Evolutionary conservation across 1,140 invertebrate species (phyloP).

Genomic region (Pseudomyrmex cubaensis): DNA sequence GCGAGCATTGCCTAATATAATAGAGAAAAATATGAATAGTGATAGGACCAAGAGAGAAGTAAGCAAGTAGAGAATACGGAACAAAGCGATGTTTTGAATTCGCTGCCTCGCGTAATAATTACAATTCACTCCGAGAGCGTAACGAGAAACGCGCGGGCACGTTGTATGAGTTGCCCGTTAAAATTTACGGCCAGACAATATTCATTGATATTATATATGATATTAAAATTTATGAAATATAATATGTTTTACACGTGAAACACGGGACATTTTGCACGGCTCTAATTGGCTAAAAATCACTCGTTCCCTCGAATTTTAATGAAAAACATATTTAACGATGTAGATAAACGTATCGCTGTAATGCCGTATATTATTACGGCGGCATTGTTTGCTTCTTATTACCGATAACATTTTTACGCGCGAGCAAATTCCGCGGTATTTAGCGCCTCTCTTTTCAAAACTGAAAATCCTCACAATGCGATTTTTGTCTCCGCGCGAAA

Average conservation of each 20-base stretch:
- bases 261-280: constrained; percentile 58
- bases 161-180: constrained; percentile 61
- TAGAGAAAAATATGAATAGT: constrained; percentile 58
- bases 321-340: constrained; percentile 62
- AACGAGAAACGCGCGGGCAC: constrained; percentile 53
- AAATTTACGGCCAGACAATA: constrained; percentile 61
- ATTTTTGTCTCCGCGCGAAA: constrained; percentile 27
- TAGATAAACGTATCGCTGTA: constrained; percentile 54
- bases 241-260: constrained; percentile 59
- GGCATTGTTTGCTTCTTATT: constrained; percentile 58
- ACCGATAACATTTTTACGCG: constrained; percentile 53
- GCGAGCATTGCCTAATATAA: constrained; percentile 53
- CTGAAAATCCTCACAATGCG: constrained; percentile 11
- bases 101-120: constrained; percentile 61
- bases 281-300: constrained; percentile 61
- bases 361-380: constrained; percentile 51
- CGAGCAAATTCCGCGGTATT: constrained; percentile 38
- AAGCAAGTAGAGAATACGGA: constrained; percentile 50
- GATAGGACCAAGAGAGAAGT: constrained; percentile 20
- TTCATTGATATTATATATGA: constrained; percentile 61
- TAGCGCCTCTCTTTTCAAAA: constrained; percentile 38
- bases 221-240: constrained; percentile 63
- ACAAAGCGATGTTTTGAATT: constrained; percentile 62
- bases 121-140: constrained; percentile 61
- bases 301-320: constrained; percentile 55